phyloP scores from a whole-genome alignment of 2,888 invertebrate species.

The Diachrysia chrysitis region DNA sequence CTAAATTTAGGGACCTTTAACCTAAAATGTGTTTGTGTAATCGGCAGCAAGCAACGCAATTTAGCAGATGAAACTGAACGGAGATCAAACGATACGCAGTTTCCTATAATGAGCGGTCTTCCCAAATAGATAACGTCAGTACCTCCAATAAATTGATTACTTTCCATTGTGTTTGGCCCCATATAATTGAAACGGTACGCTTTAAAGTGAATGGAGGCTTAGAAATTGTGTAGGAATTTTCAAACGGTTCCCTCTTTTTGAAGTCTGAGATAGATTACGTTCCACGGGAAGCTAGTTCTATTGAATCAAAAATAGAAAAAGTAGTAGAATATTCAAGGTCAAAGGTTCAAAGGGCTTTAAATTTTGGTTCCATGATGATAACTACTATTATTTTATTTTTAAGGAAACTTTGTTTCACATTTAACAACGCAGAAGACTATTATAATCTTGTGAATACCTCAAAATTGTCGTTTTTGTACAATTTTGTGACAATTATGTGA shows the following conservation, averaged over 20 bases:
- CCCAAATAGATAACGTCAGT: background rate
- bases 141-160: constrained; percentile 4
- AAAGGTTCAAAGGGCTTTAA: too few relatives aligned
- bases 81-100: constrained; percentile 4
- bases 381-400: constrained; percentile 3
- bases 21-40: background rate
- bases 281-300: background rate
- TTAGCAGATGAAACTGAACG: background rate
- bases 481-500: constrained; percentile 60
- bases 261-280: constrained; percentile 4
- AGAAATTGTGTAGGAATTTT: background rate
- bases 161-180: background rate
- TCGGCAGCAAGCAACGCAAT: background rate
- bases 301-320: background rate
- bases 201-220: background rate
- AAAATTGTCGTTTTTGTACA: constrained; percentile 60
- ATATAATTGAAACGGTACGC: background rate
- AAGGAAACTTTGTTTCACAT: constrained; percentile 27
- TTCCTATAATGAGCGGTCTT: background rate
- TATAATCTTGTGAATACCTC: constrained; percentile 47
- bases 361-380: background rate
- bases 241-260: background rate
- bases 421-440: constrained; percentile 41
- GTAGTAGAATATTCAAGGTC: background rate
- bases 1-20: background rate